Evolutionary conservation across 2,888 invertebrate genomes (phyloP).

Genomic region (Liodrosophila aerea): DNA sequence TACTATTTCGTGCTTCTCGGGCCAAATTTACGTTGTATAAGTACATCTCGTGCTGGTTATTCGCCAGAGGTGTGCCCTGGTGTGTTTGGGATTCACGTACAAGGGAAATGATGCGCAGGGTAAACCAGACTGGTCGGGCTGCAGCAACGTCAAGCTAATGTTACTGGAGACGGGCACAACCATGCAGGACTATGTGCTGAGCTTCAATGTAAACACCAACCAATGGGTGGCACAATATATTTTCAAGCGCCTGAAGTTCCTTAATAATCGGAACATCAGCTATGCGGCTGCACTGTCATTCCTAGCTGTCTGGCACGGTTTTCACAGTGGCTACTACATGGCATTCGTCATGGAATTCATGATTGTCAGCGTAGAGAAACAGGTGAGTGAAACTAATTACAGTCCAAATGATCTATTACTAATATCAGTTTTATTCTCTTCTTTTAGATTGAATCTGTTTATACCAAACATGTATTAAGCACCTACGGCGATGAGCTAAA

Average conservation of each 20-base stretch:
- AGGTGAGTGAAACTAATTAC: slow-evolving; percentile 85
- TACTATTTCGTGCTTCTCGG: slow-evolving; percentile 92
- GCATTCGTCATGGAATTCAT: slow-evolving; percentile 96
- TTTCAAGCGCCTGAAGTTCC: slow-evolving; percentile 95
- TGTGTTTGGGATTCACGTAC: slow-evolving; percentile 89
- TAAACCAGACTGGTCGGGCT: slow-evolving; percentile 93
- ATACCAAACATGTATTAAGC: slow-evolving; percentile 62
- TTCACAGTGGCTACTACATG: slow-evolving; percentile 96
- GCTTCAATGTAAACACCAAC: slow-evolving; percentile 98
- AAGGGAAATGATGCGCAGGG: slow-evolving; percentile 86
- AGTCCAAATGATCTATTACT: no score
- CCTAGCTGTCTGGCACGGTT: slow-evolving; percentile 98
- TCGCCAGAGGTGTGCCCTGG: slow-evolving; percentile 92
- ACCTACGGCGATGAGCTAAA: slow-evolving; percentile 66
- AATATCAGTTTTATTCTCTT: no score
- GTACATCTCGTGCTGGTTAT: slow-evolving; percentile 96
- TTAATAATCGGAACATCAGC: slow-evolving; percentile 91
- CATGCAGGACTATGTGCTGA: slow-evolving; percentile 93
- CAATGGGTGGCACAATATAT: slow-evolving; percentile 96
- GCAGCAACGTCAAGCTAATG: slow-evolving; percentile 92
- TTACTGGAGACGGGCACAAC: slow-evolving; percentile 92
- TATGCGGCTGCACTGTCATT: slow-evolving; percentile 92
- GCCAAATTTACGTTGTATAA: slow-evolving; percentile 93
- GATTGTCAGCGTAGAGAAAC: slow-evolving; percentile 92
- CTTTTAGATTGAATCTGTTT: slow-evolving; percentile 67